phyloP scores from a whole-genome alignment of 2,888 invertebrate species.

The Cylindroiulus punctatus region DNA sequence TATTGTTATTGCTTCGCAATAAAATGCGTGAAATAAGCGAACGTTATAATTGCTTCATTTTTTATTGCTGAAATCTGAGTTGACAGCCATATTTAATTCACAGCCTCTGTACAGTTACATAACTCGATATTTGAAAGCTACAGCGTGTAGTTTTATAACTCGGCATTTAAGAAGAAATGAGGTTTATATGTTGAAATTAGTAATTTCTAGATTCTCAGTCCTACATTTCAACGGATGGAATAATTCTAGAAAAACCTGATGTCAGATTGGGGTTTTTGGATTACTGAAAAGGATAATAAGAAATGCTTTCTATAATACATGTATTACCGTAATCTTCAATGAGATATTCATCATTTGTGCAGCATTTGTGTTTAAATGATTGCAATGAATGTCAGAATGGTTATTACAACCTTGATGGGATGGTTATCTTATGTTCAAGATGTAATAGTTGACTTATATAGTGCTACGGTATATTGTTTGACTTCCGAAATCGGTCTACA shows the following conservation, averaged over 20 bases:
- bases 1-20: conserved; percentile 35
- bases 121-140: neutral
- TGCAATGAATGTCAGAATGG: neutral
- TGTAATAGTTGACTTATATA: neutral
- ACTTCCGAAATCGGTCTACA: too few relatives aligned
- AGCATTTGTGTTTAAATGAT: neutral
- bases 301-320: neutral
- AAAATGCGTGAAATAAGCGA: neutral
- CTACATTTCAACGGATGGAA: neutral
- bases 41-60: neutral
- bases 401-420: neutral
- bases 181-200: conserved; percentile 27
- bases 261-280: conserved; percentile 1
- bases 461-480: too few relatives aligned
- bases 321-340: neutral
- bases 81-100: neutral
- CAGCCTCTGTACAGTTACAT: too few relatives aligned
- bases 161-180: neutral
- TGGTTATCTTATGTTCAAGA: neutral
- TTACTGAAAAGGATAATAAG: neutral
- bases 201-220: neutral
- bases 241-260: conserved; percentile 20
- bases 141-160: neutral
- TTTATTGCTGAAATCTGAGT: neutral
- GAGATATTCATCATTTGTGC: neutral